Evolutionary conservation across 2,113 vertebrate genomes (phyloP).

Genomic region (Emydocephalus ijimae): DNA sequence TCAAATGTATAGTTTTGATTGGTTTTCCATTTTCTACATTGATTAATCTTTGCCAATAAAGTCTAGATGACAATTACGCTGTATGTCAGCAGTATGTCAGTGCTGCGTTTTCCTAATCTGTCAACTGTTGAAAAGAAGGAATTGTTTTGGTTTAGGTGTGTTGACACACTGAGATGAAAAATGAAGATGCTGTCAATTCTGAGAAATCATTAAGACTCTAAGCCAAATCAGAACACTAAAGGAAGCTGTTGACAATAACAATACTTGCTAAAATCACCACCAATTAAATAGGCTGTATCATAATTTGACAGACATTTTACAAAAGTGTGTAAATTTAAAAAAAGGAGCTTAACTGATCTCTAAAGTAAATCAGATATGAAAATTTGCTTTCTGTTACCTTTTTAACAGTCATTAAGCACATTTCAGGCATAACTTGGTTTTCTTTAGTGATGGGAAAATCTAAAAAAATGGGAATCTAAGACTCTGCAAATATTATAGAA

Average conservation of each 20-base stretch:
- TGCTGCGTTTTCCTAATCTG: slow-evolving; percentile 15
- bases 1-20: slow-evolving; percentile 9
- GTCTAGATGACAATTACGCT: not conserved
- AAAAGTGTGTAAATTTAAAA: not conserved
- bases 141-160: not conserved
- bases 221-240: not conserved
- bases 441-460: not conserved
- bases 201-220: not conserved
- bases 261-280: not conserved
- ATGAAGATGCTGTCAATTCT: not conserved
- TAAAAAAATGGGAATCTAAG: not conserved
- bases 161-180: not conserved
- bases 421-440: not conserved
- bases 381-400: too few relatives aligned
- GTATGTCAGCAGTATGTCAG: not conserved
- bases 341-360: not conserved
- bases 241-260: not conserved
- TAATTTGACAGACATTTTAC: not conserved
- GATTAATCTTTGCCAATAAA: slow-evolving; percentile 21
- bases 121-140: slow-evolving; percentile 38
- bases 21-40: slow-evolving; percentile 12
- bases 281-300: not conserved
- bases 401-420: not conserved
- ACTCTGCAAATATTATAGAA: not conserved
- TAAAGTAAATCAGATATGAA: not conserved